Base-by-base conservation (phyloP, 2,113 vertebrate species). In the Strix aluco region DNA sequence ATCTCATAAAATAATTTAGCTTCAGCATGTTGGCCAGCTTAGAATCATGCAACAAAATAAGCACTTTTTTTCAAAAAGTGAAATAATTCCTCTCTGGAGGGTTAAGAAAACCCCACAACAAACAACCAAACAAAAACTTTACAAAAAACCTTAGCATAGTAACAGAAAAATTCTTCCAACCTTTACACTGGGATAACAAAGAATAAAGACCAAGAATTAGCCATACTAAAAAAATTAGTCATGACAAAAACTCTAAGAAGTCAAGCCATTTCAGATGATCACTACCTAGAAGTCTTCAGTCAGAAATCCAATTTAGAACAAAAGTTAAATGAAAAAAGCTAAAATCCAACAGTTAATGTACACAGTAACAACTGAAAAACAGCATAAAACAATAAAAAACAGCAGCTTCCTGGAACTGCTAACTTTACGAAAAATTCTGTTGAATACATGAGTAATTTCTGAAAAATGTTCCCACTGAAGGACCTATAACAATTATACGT, bases 401-500 rank as follows among this genome's bases (percentile, higher is more conserved):
- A 91, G 47, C 57, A 81, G 32, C 58, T 65, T 75, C 58, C 73
- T 49, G 40, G 21, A 92, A 88, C 42, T 14, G 19, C 40, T 38
- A 36, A 22, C 58, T 32, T 15, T 15, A 72, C 7, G 36, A 75
- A 85, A 90, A 75, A 63, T 30, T 40, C 77, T 65, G 44, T 1
- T 65, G 52, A 90, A 72, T 9, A 23, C 49, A 54, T 1, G 1
- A 89, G 44, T 30, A 51, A 75, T 73, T 82, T 51, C 66, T 44
- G 36, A 88, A 44, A 2, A 29, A 61, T 5, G 13, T 54, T 92
- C 51, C 62, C 58, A n/a, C 6, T 38, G 17, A 44, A 49, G 25
- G 32, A 20, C 38, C 52, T 38, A 0, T 9, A 63, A 65, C 17
- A 58, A 36, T 8, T 27, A 9, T 5, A 82, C 0, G 2, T 4